Percentiles rank a stretch among this genome's conserved stretches.
phyloP scores from a whole-genome alignment of 1,140 invertebrate species.

The Oppia nitens region DNA sequence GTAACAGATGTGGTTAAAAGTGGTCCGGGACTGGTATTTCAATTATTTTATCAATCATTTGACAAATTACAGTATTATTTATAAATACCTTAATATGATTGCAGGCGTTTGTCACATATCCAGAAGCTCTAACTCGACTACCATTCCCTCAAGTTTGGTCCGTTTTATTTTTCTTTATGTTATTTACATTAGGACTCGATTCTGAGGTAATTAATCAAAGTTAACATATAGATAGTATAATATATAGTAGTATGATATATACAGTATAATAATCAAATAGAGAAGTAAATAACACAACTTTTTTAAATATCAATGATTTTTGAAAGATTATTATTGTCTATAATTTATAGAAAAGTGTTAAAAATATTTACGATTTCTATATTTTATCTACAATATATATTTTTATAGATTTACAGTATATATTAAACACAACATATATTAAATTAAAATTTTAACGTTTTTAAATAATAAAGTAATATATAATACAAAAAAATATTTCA shows the following conservation, averaged over 20 bases:
- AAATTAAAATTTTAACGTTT: too few relatives aligned
- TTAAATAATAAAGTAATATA: too few relatives aligned
- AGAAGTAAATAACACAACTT: not conserved
- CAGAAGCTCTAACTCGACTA: conserved; percentile 28
- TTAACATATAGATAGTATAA: not conserved
- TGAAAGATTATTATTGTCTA: not conserved
- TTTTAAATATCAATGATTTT: not conserved
- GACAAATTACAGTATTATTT: too few relatives aligned
- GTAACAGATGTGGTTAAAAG: conserved; percentile 21
- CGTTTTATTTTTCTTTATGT: conserved; percentile 34
- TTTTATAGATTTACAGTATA: too few relatives aligned
- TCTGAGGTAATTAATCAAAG: conserved; percentile 32
- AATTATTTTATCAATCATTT: too few relatives aligned
- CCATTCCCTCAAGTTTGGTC: conserved; percentile 29
- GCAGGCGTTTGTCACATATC: conserved; percentile 31
- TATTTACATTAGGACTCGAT: conserved; percentile 36
- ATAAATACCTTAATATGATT: too few relatives aligned
- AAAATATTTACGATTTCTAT: too few relatives aligned
- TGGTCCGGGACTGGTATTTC: conserved; percentile 15
- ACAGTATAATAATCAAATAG: too few relatives aligned
- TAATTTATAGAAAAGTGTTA: too few relatives aligned
- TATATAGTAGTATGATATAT: not conserved
- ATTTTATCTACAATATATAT: too few relatives aligned
- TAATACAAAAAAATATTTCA: too few relatives aligned
- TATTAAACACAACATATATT: too few relatives aligned